Base-by-base conservation (phyloP, 2,797 vertebrate genomes). In the Artibeus lituratus region DNA sequence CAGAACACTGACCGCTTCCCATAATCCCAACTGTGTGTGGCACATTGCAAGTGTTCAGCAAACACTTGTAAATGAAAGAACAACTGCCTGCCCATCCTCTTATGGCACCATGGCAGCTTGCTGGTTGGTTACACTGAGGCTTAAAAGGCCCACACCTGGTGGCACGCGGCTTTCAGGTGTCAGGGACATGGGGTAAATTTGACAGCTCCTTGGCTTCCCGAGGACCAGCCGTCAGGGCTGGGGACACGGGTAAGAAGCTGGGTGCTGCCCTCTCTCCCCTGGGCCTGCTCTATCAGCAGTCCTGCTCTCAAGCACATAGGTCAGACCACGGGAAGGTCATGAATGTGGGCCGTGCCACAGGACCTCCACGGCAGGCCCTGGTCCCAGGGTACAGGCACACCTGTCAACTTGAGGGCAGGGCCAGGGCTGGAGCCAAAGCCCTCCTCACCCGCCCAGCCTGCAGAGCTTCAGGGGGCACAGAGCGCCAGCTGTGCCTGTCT, bases 321-420 rank as follows among this genome's bases (percentile, higher is more conserved):
- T 8, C n/a, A 62, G 37, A 1, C 39, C 15, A 19, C 0, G 15
- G 1, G 1, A 65, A 35, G 49, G 91, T n/a, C 39, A 57, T 42
- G 21, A 26, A 10, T 0, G 0, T 6, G 51, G 47, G 59, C 72
- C 77, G 37, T 1, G 5, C 49, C 32, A 44, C 0, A 0, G 32
- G 72, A 11, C n/a, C 21, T 26, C 69, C 47, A n/a, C 0, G 0
- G 32, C 70, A 77, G 67, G 59, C 26, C n/a, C 26, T 12, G 19
- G 74, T 32, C 7, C 24, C 74, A 5, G 4, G 32, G 42, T 5
- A 32, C 53, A 14, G 74, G 37, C n/a, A 65, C 47, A 26, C 10
- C 39, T 35, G 67, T 22, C 44, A 37, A 3, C 74, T 59, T 0
- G 1, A 8, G 14, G 49, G 76, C 42, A 70, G 19, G 29, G 67